Base-by-base conservation (phyloP, 2,888 invertebrate genomes). In the Dryadula phaetusa region DNA sequence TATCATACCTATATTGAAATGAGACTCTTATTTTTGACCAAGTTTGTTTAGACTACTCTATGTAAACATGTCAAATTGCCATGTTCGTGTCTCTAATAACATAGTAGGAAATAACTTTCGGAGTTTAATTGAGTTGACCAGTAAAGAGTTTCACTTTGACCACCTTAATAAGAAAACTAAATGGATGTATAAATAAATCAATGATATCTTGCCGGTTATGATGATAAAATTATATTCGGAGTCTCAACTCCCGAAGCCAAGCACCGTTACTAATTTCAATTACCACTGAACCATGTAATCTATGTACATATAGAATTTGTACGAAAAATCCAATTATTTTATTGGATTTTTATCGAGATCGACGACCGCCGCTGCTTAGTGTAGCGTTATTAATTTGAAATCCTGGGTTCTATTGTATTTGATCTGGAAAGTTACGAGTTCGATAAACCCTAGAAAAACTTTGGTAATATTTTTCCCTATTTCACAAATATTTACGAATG, bases 271-370 rank as follows among this genome's bases (percentile, higher is more conserved):
- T 37, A 56, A 56, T 56, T 25, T 40, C 56, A 40, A 56, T 56
- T 16, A 56, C 22, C 56, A n/a, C 20, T 40, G 40, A 56, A 16
- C 56, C 56, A 56, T 56, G 56, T 56, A 56, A 56, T 40, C 56
- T 40, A 56, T 56, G 40, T 56, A 40, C 40, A 40, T 56, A 56
- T 56, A 40, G 42, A 56, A 56, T 40, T 25, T 40, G 37, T 56
- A 56, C 37, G 56, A 40, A 56, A 20, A 56, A 56, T 40, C 40
- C 56, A 40, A 56, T 56, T 56, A 40, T 40, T 40, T 52, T 52
- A 32, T 52, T 5, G 56, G 56, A 40, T 10, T 49, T 56, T n/a
- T 40, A 22, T 56, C 22, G 20, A 56, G 40, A 56, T 20, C 54
- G 22, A 40, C 25, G 22, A 22, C 14, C 49, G 25, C 22, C 2